Evolutionary conservation across 2,113 vertebrate species (phyloP).

Genomic region (Ploceus nigricollis): DNA sequence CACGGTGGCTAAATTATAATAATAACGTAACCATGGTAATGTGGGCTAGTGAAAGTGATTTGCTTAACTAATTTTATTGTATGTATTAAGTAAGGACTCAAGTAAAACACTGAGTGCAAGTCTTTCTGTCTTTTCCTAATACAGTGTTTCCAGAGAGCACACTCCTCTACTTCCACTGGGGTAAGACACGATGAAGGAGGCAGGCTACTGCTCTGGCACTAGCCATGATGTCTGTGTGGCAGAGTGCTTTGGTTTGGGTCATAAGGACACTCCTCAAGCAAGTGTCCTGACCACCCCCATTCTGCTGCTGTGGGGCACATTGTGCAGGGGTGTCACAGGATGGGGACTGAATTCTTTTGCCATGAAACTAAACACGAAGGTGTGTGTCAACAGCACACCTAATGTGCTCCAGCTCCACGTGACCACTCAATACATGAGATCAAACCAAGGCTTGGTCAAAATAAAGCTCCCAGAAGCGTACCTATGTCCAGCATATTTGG

Average conservation of each 20-base stretch:
- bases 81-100: neutral
- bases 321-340: neutral
- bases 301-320: fast-evolving
- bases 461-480: neutral
- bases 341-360: neutral
- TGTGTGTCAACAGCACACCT: neutral
- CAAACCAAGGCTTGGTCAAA: neutral
- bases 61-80: neutral
- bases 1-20: neutral
- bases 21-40: neutral
- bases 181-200: neutral
- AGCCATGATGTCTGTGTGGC: neutral
- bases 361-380: neutral
- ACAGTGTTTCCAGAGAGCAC: neutral
- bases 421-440: neutral
- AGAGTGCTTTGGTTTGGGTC: neutral
- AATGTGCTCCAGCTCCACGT: neutral
- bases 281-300: neutral
- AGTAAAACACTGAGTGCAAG: neutral
- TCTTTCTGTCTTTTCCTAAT: neutral
- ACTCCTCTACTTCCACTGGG: neutral
- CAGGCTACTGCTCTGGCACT: neutral
- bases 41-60: neutral
- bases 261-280: neutral
- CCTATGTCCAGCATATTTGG: neutral